Evolutionary conservation across 2,797 vertebrate genomes (phyloP).

Genomic region (Vultur gryphus): DNA sequence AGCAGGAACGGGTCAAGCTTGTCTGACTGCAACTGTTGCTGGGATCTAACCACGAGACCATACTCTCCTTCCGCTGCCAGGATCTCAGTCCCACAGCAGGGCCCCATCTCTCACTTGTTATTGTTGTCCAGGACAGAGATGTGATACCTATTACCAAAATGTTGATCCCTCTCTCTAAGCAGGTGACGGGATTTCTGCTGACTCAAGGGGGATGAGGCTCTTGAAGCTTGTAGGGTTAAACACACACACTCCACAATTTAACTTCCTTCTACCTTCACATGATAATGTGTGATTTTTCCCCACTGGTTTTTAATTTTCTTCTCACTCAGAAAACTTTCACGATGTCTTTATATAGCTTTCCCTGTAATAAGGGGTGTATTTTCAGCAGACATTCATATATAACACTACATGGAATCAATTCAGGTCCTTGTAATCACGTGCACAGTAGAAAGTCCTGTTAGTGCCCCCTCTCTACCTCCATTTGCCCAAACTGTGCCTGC

Average conservation of each 20-base stretch:
- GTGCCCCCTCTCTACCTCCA: not conserved
- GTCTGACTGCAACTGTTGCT: not conserved
- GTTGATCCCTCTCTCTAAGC: not conserved
- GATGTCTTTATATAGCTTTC: not conserved
- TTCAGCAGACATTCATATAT: not conserved
- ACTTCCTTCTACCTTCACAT: not conserved
- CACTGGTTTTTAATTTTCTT: not conserved
- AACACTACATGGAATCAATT: not conserved
- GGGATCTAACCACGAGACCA: not conserved
- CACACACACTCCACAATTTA: too few species aligned
- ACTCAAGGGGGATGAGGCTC: not conserved
- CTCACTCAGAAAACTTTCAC: not conserved
- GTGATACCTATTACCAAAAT: not conserved
- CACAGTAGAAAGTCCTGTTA: not conserved
- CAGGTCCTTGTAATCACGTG: rapidly evolving
- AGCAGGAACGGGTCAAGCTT: too few species aligned
- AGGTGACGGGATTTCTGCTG: not conserved
- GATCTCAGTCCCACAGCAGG: not conserved
- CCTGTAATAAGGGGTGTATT: rapidly evolving
- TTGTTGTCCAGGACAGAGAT: not conserved
- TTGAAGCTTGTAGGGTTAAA: not conserved
- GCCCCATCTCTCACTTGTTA: not conserved
- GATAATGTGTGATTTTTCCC: not conserved
- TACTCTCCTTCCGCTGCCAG: not conserved
- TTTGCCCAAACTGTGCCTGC: not conserved